Base-by-base conservation (phyloP, 1,140 invertebrate genomes). In the Hyphantria cunea region DNA sequence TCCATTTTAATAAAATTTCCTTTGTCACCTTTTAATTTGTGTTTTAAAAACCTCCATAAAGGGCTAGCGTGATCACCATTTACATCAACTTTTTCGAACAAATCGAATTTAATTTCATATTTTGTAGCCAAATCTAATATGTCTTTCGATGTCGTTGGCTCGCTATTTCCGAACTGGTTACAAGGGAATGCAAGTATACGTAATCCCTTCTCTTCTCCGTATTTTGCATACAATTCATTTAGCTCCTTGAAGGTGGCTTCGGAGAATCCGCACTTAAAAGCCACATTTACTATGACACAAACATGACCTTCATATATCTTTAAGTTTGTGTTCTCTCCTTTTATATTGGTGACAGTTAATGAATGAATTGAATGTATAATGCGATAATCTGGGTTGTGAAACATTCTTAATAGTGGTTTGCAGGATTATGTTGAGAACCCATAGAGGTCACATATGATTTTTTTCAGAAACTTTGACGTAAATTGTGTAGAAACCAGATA, bases 1-100 rank as follows among this genome's bases (percentile, higher is more conserved):
- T 99, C 99, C 98, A 98, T 99, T 84, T 99, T 99, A 72, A 99
- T 97, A 55, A 93, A 94, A 81, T 93, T 93, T 17, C 93, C 94
- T 37, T 96, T 77, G 33, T 93, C 93, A 10, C 96, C 96, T 7
- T 93, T 92, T 85, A 98, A 94, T 78, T 98, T 96, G 15, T 93
- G 85, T 89, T 92, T 98, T 66, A 99, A 91, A 83, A 95, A 99
- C 62, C 96, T 96, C 92, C 94, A 99, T 17, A 99, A 77, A 3
- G 98, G 97, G 91, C 95, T 94, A 7, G 97, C 96, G 68, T 94
- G 86, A 37, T 95, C 93, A 0, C 97, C 97, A 90, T 99, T 99
- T 0, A 99, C 98, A 87, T 98, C 93, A 60, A 99, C 93, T 91
- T 95, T 94, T 73, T 94, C 92, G 80, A 94, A 96, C 69, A 92